Base-by-base conservation (phyloP, 2,797 vertebrate species). In the Alca torda region DNA sequence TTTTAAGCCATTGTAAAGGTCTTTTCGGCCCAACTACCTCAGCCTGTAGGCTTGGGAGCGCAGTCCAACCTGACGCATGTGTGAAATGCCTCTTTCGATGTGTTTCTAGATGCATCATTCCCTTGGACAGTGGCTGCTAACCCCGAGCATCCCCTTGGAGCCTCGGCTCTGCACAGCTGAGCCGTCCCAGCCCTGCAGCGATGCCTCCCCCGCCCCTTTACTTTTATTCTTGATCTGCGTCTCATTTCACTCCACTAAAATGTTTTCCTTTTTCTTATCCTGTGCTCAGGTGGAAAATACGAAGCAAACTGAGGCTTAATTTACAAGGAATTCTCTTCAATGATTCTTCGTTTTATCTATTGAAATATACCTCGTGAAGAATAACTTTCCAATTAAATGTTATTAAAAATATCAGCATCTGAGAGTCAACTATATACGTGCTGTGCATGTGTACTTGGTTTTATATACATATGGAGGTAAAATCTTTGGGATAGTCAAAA, bases 41-140 rank as follows among this genome's bases (percentile, higher is more conserved):
- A 77, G 23, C 28, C 43, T 46, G n/a, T 43, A 60, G 31, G 31
- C 54, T 79, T 0, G 0, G 18, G 35, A 76, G 4, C 17, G 12
- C 25, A 91, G 45, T 48, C 10, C n/a, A 74, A 11, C 10, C 35
- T 41, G 46, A 70, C 1, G 2, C 1, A 1, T 5, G 17, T 23
- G 33, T 41, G 39, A 67, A 91, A 85, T 31, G 13, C 18, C 39
- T 84, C 43, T 74, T 57, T 73, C 46, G 30, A 18, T 7, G 33
- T 67, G 24, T 56, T 89, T 76, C 82, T 46, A 60, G 50, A 20
- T 28, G 2, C 51, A 26, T 19, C 75, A 69, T 50, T 65, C 16
- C 51, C 43, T 69, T 57, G 39, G 48, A 65, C 1, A 2, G 48
- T 75, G 59, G 17, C 18, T 85, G 45, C 30, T 83, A 19, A 46